A percentile compares a stretch with the other conserved stretches of the same genome.
Conservation (phyloP, 2,113 vertebrate species). For the Sceloporus undulatus region DNA sequence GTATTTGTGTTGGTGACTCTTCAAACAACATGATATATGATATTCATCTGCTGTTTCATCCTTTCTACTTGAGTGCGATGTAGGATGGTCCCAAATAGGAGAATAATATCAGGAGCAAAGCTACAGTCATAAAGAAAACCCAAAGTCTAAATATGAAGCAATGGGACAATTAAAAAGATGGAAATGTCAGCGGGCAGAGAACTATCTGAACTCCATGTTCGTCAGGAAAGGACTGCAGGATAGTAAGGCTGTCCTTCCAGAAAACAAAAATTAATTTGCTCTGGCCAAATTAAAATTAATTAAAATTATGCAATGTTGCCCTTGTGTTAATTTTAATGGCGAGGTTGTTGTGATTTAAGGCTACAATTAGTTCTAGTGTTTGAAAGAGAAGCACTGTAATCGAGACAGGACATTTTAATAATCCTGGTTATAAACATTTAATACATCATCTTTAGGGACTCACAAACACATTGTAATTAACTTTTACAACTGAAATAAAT, state of each 20-base stretch:
- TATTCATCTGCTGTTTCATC: slow-evolving; percentile 4
- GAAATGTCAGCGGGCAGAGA: slow-evolving; percentile 39
- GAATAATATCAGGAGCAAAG: slow-evolving; percentile 52
- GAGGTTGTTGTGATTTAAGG: slow-evolving; percentile 88
- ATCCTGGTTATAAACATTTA: slow-evolving; percentile 95
- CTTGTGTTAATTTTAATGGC: slow-evolving; percentile 87
- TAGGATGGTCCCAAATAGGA: slow-evolving; percentile 46
- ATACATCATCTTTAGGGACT: slow-evolving; percentile 93
- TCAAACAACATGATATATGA: not conserved
- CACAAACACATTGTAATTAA: slow-evolving; percentile 97
- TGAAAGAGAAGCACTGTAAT: slow-evolving; percentile 90
- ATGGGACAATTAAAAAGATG: slow-evolving; percentile 55
- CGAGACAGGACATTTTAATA: slow-evolving; percentile 94
- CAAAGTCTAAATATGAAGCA: slow-evolving; percentile 45
- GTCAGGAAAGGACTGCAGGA: slow-evolving; percentile 47
- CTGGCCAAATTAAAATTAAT: slow-evolving; percentile 90
- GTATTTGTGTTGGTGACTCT: not conserved
- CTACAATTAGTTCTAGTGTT: slow-evolving; percentile 91
- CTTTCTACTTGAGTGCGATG: slow-evolving; percentile 18
- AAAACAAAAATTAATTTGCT: slow-evolving; percentile 90
- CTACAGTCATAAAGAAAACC: slow-evolving; percentile 49
- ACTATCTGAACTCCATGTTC: slow-evolving; percentile 71
- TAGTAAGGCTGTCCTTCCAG: slow-evolving; percentile 82
- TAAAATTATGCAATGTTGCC: slow-evolving; percentile 89
- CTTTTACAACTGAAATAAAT: slow-evolving; percentile 96